Conservation (phyloP, 2,113 vertebrate species). For the Athene noctua region DNA sequence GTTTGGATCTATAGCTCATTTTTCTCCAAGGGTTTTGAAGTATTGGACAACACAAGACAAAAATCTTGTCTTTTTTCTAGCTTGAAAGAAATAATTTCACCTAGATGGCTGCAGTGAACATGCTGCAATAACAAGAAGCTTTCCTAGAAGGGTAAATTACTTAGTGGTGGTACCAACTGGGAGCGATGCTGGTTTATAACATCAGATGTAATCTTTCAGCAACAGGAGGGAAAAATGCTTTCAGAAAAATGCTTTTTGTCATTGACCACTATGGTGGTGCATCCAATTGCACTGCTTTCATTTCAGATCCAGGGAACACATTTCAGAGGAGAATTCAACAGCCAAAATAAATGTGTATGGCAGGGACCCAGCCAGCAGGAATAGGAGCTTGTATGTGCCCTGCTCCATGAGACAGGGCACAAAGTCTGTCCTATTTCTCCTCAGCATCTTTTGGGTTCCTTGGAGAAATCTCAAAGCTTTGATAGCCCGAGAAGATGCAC, state of each 20-base stretch:
- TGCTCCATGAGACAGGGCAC: neutral
- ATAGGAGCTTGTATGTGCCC: fast-evolving
- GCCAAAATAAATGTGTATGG: neutral
- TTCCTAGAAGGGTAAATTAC: constrained; percentile 44
- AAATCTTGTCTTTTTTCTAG: neutral
- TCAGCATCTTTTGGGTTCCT: neutral
- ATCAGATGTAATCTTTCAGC: constrained; percentile 46
- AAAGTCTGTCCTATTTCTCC: neutral
- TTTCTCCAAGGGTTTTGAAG: neutral
- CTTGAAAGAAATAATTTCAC: constrained; percentile 19
- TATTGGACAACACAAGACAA: neutral
- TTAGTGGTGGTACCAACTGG: constrained; percentile 17
- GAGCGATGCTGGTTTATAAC: constrained; percentile 1
- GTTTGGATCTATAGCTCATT: neutral
- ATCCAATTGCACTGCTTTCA: neutral
- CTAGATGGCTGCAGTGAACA: neutral
- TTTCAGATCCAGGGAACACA: neutral
- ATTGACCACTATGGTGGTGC: neutral
- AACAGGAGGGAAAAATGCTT: neutral
- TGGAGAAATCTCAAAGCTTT: neutral
- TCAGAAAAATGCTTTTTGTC: constrained; percentile 37
- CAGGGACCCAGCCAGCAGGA: neutral
- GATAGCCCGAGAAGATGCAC: neutral
- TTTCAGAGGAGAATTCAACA: neutral
- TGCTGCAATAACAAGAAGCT: neutral